Base-by-base conservation (phyloP, 2,113 vertebrate genomes). In the Vulpes lagopus region DNA sequence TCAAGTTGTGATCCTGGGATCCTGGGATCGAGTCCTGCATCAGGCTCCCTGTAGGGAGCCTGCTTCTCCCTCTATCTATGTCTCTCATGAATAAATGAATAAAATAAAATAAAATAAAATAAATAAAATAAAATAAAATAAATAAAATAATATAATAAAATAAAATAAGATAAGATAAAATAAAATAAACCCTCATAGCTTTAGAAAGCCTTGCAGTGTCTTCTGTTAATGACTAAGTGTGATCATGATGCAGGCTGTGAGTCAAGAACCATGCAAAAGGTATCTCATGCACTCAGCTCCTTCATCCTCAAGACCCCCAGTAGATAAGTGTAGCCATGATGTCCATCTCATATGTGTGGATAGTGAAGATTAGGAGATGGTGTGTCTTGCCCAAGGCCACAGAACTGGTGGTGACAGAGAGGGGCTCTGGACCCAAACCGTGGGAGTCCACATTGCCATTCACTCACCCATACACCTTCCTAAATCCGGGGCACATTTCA, bases 191-290 rank as follows among this genome's bases (percentile, higher is more conserved):
- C 1, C n/a, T 6, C 0, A 0, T 25, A 43, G 17, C 62, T 35
- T 51, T 20, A 3, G 2, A 10, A 6, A 57, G 73, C 25, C 65
- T 15, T 6, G 4, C 7, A 7, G 55, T 25, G 49, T 27, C 64
- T 12, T 64, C 55, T n/a, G 1, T 8, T 11, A 27, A 79, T 79
- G 9, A 9, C 25, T 1, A 17, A 20, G 23, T 22, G n/a, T n/a
- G 35, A 12, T 10, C 35, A 2, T 0, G 17, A 23, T 8, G 7
- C 0, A 2, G 6, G 35, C 4, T 0, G 5, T 16, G 76, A 55
- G 55, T 64, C 16, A 11, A 3, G 84, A 59, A 27, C 49, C 25
- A 20, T 0, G 20, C 11, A 38, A 38, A 62, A 30, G 0, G 3
- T 20, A 5, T n/a, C 51, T 16, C 60, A 9, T 0, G 7, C 7